Evolutionary conservation across 2,888 invertebrate genomes (phyloP), one percentile per base, ranked within the genome.

Genomic region (Fragum fragum): DNA sequence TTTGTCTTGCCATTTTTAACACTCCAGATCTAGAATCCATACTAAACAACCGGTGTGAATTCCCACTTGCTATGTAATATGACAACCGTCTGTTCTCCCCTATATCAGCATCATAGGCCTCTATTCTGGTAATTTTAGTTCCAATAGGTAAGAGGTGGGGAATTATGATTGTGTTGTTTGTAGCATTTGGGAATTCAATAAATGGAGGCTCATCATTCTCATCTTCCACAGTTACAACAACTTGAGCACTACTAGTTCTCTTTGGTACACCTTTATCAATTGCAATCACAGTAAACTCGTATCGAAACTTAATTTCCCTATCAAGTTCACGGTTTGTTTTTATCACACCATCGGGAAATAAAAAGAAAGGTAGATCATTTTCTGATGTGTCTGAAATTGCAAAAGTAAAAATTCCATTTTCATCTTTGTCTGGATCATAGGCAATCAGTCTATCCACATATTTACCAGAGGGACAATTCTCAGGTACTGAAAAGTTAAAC

Each of bases 151-250:
- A 75, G 32, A 84, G 76, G 72, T 88, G 87, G 23, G 91, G 85
- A 5, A 92, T 79, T 36, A 81, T 73, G 9, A 92, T 87, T 1
- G 91, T 90, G 61, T 88, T 88, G 74, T 92, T 91, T n/a, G 61
- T 79, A 21, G 74, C 69, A 55, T 83, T 88, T 7, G 93, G 93
- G 73, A 91, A 92, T 0, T 76, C 68, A 36, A 93, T 89, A n/a
- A 76, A 72, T 3, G 93, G 93, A 0, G 86, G 73, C 69, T 92
- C 89, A 83, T 93, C 93, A 82, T 93, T 93, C n/a, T 87, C 87
- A 83, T 93, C 93, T 1, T 76, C 77, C 6, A 93, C 87, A 66
- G 79, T 81, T 16, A 89, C 73, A 47, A 82, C 72, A 26, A 89
- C 87, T 18, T 66, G 81, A 63, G 83, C 86, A 53, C 83, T 77